A percentile compares a stretch with the other conserved stretches of the same genome.
These are phyloP conservation scores for Drosophila serrata DNA, from an alignment of 1,140 invertebrate genomes.

Conservation along the genomic window DNA sequence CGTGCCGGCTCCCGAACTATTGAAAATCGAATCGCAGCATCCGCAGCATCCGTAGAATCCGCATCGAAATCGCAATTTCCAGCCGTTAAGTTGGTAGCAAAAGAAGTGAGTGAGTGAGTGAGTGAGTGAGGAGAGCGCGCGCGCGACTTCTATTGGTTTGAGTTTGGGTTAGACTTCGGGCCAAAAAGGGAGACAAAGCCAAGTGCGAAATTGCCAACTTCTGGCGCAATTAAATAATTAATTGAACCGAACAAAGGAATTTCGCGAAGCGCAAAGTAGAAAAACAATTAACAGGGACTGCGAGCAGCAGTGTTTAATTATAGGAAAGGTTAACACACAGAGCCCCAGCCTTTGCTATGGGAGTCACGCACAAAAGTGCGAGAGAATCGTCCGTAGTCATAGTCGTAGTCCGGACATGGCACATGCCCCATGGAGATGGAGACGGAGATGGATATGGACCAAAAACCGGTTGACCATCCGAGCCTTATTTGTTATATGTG, in stretches of 20 bases:
- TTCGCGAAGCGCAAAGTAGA: conserved; percentile 52
- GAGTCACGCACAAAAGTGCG: conserved; percentile 49
- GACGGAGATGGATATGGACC: conserved; percentile 36
- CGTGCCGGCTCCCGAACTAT: conserved; percentile 50
- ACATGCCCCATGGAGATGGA: conserved; percentile 18
- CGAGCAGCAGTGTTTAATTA: conserved; percentile 50
- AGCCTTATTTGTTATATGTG: conserved; percentile 66
- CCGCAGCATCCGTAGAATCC: conserved; percentile 6
- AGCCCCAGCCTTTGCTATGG: conserved; percentile 1
- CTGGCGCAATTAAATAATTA: conserved; percentile 82
- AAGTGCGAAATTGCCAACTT: conserved; percentile 75
- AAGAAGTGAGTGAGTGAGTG: conserved; percentile 10
- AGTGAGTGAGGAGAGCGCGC: conserved; percentile 62
- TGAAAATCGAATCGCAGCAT: conserved; percentile 11
- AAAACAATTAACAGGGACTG: conserved; percentile 63
- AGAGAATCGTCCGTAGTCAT: conserved; percentile 8
- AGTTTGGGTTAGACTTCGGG: conserved; percentile 11
- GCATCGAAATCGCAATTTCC: conserved; percentile 17
- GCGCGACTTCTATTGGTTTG: conserved; percentile 48
- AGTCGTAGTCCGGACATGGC: conserved; percentile 22
- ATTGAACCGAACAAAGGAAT: conserved; percentile 80
- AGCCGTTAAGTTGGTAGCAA: conserved; percentile 25
- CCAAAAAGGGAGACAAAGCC: conserved; percentile 28
- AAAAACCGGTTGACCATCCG: conserved; percentile 52
- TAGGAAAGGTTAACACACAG: conserved; percentile 64